A percentile compares a stretch with the other conserved stretches of the same genome.
Evolutionary conservation across 1,140 invertebrate species (phyloP).

Genomic region (Anastatus disparis): DNA sequence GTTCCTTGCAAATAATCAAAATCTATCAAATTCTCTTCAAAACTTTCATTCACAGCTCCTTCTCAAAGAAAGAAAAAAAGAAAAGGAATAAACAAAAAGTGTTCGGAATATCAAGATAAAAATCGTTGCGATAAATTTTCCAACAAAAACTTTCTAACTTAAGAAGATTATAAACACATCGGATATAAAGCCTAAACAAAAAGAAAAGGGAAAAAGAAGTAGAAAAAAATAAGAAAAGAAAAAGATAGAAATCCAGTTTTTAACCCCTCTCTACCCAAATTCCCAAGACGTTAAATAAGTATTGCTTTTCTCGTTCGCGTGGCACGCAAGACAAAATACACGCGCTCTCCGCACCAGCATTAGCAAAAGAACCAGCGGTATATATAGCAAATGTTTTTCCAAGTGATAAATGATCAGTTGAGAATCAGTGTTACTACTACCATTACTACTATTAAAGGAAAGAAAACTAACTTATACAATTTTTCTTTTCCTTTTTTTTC

Average conservation of each 20-base stretch:
- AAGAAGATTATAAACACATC: conserved; percentile 26
- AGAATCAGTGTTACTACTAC: too few relatives aligned
- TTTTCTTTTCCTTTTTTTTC: too few relatives aligned
- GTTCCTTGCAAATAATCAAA: conserved; percentile 10
- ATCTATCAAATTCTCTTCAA: not conserved
- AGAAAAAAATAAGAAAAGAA: too few relatives aligned
- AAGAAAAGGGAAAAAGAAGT: too few relatives aligned
- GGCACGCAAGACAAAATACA: too few relatives aligned
- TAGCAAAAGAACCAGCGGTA: too few relatives aligned
- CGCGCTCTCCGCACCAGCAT: too few relatives aligned
- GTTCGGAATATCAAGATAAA: not conserved
- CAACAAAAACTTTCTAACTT: conserved; percentile 11
- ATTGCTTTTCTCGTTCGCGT: not conserved
- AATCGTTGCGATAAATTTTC: conserved; percentile 18
- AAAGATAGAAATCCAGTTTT: conserved; percentile 23
- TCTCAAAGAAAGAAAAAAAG: too few relatives aligned
- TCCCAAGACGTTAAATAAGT: conserved; percentile 6
- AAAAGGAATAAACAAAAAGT: not conserved
- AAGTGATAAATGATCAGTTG: too few relatives aligned
- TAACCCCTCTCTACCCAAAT: conserved; percentile 12
- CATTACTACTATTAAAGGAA: too few relatives aligned
- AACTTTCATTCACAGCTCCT: not conserved
- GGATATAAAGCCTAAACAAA: not conserved
- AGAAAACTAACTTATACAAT: too few relatives aligned
- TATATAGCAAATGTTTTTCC: too few relatives aligned